These are phyloP conservation scores for Megatriorchis doriae DNA, from an alignment of 2,113 vertebrate species.

Conservation along the genomic window DNA sequence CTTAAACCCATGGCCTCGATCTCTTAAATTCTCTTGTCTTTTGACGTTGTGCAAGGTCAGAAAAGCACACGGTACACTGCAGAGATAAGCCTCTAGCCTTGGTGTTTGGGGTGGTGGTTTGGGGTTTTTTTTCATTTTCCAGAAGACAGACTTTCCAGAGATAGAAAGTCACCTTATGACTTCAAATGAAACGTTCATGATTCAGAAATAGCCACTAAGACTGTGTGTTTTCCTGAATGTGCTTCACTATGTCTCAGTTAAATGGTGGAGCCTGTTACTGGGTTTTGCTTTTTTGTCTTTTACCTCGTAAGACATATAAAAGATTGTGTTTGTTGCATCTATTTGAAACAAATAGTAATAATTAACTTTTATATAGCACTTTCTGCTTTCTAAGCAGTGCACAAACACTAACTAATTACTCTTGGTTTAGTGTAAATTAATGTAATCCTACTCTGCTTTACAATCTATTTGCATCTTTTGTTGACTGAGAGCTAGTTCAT, in stretches of 20 bases:
- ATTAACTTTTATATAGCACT: conserved; percentile 8
- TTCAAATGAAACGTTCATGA: not conserved
- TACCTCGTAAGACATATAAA: not conserved
- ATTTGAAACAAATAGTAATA: conserved; percentile 25
- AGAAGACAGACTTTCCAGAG: not conserved
- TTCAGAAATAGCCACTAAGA: not conserved
- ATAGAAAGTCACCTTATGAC: not conserved
- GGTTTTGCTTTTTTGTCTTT: not conserved
- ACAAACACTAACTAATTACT: conserved; percentile 36
- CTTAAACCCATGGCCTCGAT: not conserved
- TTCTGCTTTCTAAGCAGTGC: conserved; percentile 29
- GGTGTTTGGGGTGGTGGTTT: not conserved
- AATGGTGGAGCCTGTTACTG: not conserved
- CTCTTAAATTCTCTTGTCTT: not conserved
- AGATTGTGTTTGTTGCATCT: not conserved
- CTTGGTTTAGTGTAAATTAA: conserved; percentile 34
- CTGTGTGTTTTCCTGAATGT: not conserved
- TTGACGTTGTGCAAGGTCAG: not conserved
- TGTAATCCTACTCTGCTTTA: conserved; percentile 4
- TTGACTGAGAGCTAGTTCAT: conserved; percentile 27
- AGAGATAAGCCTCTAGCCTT: not conserved
- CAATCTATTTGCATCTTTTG: conserved; percentile 38
- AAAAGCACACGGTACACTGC: not conserved
- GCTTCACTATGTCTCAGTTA: not conserved
- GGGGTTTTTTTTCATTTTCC: fast-evolving